phyloP scores from a whole-genome alignment of 2,113 vertebrate genomes.

The Hassar affinis region DNA sequence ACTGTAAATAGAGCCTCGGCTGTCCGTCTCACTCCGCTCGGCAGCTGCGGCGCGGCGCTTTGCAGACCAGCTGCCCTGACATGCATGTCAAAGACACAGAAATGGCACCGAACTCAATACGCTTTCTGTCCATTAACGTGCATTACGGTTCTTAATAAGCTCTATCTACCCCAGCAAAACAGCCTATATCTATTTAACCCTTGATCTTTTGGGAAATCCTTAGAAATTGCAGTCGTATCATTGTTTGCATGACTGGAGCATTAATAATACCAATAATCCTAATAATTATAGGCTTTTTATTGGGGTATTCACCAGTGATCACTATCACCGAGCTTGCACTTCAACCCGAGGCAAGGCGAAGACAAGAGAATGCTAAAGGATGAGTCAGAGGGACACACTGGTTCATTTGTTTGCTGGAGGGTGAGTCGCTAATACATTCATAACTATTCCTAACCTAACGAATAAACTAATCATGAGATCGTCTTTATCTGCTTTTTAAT shows the following conservation, averaged over 20 bases:
- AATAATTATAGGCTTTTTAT: background rate
- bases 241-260: too few relatives aligned
- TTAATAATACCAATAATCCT: too few relatives aligned
- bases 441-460: too few relatives aligned
- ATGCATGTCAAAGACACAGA: background rate
- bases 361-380: constrained; percentile 82
- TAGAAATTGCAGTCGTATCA: background rate
- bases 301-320: background rate
- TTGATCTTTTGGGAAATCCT: too few relatives aligned
- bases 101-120: background rate
- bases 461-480: background rate
- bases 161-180: background rate
- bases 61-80: background rate
- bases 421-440: constrained; percentile 66
- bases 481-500: background rate
- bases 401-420: constrained; percentile 96
- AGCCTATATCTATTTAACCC: too few relatives aligned
- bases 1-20: constrained; percentile 65
- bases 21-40: constrained; percentile 52
- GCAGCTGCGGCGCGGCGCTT: constrained; percentile 45
- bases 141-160: background rate
- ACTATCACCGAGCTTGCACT: constrained; percentile 43
- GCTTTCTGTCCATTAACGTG: background rate
- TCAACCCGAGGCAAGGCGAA: constrained; percentile 59
- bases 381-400: constrained; percentile 93